Base-by-base conservation (phyloP, 2,888 invertebrate species). In the Heliothis peltigera region DNA sequence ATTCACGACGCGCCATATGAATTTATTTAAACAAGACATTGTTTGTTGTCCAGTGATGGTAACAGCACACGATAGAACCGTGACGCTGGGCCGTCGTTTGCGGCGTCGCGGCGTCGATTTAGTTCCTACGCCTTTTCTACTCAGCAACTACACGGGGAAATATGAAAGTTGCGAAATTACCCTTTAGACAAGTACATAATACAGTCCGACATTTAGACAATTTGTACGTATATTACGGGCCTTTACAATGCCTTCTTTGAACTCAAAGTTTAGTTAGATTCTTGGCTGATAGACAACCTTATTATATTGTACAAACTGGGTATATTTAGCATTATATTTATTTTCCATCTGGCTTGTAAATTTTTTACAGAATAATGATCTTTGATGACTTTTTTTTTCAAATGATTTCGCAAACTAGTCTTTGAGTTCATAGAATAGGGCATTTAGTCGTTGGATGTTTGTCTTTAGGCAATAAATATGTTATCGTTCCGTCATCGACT, bases 51-150 rank as follows among this genome's bases (percentile, higher is more conserved):
- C 22, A 73, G 72, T 77, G 0, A 77, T 74, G 47, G 77, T 83
- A 48, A 77, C 79, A 49, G 68, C 82, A 42, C 83, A 84, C 62
- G 86, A 89, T 22, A 82, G 80, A 65, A 82, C 86, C 71, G 85
- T 83, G 56, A 91, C 93, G 10, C 75, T 92, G 43, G 84, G 80
- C 70, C 88, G 89, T 32, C 87, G 85, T 47, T 82, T 89, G 62
- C 82, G 80, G 64, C 87, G 88, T 52, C 90, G 90, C 77, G 89
- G 89, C 70, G 83, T 90, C 79, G 92, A 94, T 64, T 82, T 94
- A 80, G 95, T 95, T 85, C 95, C 95, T 85, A 95, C 95, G 66
- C 95, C 95, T 69, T 95, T 95, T 85, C 85, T 95, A 79, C 90
- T 95, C 63, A 95, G 95, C 88, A 94, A 95, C 86, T 95, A 95